phyloP scores from a whole-genome alignment of 2,113 vertebrate genomes.

The Tringa solitaria region DNA sequence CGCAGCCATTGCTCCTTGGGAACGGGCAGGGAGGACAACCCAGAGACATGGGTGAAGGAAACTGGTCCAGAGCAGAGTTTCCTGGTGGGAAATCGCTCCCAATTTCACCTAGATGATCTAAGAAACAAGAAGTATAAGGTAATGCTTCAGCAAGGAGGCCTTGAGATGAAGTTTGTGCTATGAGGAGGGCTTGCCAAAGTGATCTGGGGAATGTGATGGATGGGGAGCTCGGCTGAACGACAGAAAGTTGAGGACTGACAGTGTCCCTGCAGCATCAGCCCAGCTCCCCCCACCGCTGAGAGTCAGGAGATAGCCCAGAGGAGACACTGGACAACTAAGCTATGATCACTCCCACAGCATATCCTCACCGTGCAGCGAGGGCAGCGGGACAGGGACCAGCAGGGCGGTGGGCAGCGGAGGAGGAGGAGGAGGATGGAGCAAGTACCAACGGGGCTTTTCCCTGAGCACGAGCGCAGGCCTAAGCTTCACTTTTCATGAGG shows the following conservation, averaged over 20 bases:
- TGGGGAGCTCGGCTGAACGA: not conserved
- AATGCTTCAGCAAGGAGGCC: not conserved
- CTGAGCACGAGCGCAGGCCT: not conserved
- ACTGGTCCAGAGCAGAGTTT: not conserved
- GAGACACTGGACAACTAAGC: not conserved
- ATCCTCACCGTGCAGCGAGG: fast-evolving
- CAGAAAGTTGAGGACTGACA: not conserved
- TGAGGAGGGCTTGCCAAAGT: fast-evolving
- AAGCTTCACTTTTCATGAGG: not conserved
- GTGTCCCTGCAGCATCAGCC: not conserved
- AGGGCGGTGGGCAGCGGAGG: not conserved
- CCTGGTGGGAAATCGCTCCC: not conserved
- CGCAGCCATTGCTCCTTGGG: not conserved
- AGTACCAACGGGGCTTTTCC: fast-evolving
- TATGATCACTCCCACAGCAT: fast-evolving
- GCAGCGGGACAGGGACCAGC: fast-evolving
- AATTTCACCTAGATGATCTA: not conserved
- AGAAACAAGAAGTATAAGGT: not conserved
- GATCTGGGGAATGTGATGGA: not conserved
- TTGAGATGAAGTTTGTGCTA: not conserved
- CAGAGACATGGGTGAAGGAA: not conserved
- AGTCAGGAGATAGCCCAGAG: not conserved
- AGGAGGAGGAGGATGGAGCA: not conserved
- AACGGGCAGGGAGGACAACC: not conserved
- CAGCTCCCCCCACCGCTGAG: not conserved